Percentiles rank a stretch among this genome's conserved stretches.
phyloP scores from a whole-genome alignment of 2,797 vertebrate species.

The Sebastes trivittatus region DNA sequence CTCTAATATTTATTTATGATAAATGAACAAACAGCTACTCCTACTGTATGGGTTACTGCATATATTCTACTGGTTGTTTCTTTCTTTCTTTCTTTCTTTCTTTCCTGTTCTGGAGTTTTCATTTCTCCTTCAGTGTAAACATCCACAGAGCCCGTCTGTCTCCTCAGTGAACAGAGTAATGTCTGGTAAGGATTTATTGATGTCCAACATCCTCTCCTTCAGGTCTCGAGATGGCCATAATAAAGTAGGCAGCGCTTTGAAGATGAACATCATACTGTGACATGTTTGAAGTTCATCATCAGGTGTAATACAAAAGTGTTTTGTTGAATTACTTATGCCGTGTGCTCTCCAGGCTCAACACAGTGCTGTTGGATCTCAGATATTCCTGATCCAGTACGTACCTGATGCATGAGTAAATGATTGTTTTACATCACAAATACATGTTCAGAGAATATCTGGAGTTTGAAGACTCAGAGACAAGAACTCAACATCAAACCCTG shows the following conservation, averaged over 20 bases:
- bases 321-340: slow-evolving; percentile 53
- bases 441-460: slow-evolving; percentile 15
- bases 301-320: slow-evolving; percentile 26
- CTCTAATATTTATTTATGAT: too few relatives aligned
- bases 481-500: slow-evolving; percentile 14
- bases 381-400: not conserved
- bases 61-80: too few relatives aligned
- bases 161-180: not conserved
- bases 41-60: too few relatives aligned
- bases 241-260: slow-evolving; percentile 41
- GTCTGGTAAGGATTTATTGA: slow-evolving; percentile 3
- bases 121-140: not conserved
- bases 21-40: too few relatives aligned
- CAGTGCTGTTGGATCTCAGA: not conserved
- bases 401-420: slow-evolving; percentile 29
- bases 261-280: slow-evolving; percentile 20
- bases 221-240: slow-evolving; percentile 40
- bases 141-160: not conserved
- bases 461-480: slow-evolving; percentile 20
- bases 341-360: slow-evolving; percentile 19
- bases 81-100: too few relatives aligned
- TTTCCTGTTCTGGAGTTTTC: not conserved
- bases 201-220: not conserved
- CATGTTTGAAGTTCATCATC: slow-evolving; percentile 56
- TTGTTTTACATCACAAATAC: slow-evolving; percentile 40